phyloP scores from a whole-genome alignment of 92 coral and sea anemone species.

The Palythoa heliodiscus region DNA sequence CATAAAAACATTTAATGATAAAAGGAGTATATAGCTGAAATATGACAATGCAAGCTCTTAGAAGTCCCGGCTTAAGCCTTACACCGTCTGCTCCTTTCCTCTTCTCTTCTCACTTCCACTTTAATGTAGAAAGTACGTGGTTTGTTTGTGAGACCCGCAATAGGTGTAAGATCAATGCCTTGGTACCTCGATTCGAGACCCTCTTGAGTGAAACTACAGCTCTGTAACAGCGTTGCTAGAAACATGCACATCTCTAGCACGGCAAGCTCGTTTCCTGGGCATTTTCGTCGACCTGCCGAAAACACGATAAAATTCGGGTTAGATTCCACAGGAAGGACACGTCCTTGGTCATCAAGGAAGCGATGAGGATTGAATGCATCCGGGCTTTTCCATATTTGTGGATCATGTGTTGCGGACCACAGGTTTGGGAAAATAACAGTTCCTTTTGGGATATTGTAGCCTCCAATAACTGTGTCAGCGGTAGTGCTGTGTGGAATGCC shows the following conservation, averaged over 20 bases:
- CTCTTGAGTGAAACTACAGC: slow-evolving; percentile 33
- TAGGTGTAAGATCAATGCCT: slow-evolving; percentile 27
- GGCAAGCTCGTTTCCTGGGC: slow-evolving; percentile 53
- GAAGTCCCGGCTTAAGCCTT: neutral
- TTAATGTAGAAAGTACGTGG: slow-evolving; percentile 25
- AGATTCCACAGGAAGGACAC: slow-evolving; percentile 18
- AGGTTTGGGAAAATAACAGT: slow-evolving; percentile 56
- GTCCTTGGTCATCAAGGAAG: slow-evolving; percentile 54
- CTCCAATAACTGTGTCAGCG: slow-evolving; percentile 36
- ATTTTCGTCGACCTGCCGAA: slow-evolving; percentile 56
- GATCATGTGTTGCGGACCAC: slow-evolving; percentile 60
- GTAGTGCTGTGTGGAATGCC: slow-evolving; percentile 60
- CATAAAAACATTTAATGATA: too few relatives aligned
- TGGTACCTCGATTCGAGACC: slow-evolving; percentile 31
- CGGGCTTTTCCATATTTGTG: slow-evolving; percentile 52
- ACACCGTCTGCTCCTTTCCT: slow-evolving; percentile 8
- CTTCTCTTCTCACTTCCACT: slow-evolving; percentile 27
- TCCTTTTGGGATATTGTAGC: slow-evolving; percentile 60
- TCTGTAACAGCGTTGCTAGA: slow-evolving; percentile 51
- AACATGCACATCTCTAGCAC: slow-evolving; percentile 51
- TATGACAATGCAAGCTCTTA: neutral
- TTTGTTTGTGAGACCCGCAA: slow-evolving; percentile 16
- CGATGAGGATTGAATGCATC: slow-evolving; percentile 57
- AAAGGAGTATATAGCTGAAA: neutral
- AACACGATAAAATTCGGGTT: slow-evolving; percentile 53